Evolutionary conservation across 2,888 invertebrate species (phyloP), one percentile per base, ranked within the genome.

Genomic region (Charanyca ferruginea): DNA sequence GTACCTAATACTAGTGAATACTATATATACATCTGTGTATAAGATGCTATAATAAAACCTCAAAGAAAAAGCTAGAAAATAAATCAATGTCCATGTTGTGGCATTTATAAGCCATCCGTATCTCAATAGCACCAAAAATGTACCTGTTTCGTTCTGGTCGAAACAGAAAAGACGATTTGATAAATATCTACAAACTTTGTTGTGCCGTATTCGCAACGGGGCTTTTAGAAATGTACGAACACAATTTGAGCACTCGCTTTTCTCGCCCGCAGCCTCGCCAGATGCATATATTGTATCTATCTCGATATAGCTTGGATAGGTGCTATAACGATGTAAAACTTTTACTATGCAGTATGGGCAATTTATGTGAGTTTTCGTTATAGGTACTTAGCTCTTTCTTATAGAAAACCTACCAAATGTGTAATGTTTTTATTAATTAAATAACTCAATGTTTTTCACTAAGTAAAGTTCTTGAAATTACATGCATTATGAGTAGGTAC

Each of bases 151-250:
- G 65, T 80, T 86, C 84, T 82, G 72, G 73, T 69, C 76, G 78
- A 85, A 89, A 88, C 86, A 86, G 85, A 86, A 86, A 86, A 86
- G 87, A 87, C 87, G 86, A 89, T 91, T 90, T 92, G 91, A 92
- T 92, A 90, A 91, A 92, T 91, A 89, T 92, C 91, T 90, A 83
- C 86, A 90, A 91, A 92, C 85, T 90, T 91, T 89, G 88, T 87
- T 84, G 85, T 83, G 72, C 78, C 80, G 83, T 86, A 85, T 87
- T 85, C 86, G 83, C 85, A 86, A 83, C 85, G 85, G 83, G 80
- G 88, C 89, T 91, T 90, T 92, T 89, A 88, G 87, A 87, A 88
- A 87, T 85, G 86, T 85, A 87, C 84, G 84, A 87, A 90, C 84
- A 89, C 91, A 89, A 91, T 90, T 91, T 89, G 85, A 84, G 84